Conservation (phyloP, 2,113 vertebrate genomes). For the Tachysurus vachellii region DNA sequence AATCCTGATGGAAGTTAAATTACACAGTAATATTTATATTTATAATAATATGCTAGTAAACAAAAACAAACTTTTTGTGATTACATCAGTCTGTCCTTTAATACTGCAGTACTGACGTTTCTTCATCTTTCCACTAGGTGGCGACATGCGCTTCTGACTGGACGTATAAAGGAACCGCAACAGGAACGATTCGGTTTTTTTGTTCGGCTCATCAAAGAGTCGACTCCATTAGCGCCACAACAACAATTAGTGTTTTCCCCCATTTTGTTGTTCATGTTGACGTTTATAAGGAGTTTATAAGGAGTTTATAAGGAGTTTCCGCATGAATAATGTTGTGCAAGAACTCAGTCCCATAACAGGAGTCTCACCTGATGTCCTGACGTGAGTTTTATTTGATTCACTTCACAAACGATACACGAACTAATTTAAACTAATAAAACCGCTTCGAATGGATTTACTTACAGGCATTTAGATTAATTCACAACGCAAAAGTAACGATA, state of each 20-base stretch:
- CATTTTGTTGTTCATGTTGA: neutral
- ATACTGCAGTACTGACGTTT: neutral
- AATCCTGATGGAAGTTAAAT: neutral
- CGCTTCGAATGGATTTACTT: neutral
- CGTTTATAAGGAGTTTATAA: neutral
- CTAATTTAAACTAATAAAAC: neutral
- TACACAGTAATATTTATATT: neutral
- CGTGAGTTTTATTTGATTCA: neutral
- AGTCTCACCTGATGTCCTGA: neutral
- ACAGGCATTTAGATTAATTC: no score
- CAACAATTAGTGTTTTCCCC: neutral
- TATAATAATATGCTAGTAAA: neutral
- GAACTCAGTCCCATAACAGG: no score
- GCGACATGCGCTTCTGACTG: neutral
- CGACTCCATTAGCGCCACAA: neutral
- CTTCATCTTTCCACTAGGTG: slow-evolving; percentile 1
- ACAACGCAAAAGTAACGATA: neutral
- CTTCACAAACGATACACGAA: neutral
- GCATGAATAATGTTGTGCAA: neutral
- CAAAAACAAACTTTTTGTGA: neutral
- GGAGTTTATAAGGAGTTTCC: neutral
- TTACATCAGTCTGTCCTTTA: neutral
- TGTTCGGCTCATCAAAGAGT: neutral
- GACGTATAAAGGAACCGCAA: no score
- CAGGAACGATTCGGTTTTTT: neutral